phyloP scores from a whole-genome alignment of 35 echinoderm and acorn worm genomes.

The Apostichopus californicus region DNA sequence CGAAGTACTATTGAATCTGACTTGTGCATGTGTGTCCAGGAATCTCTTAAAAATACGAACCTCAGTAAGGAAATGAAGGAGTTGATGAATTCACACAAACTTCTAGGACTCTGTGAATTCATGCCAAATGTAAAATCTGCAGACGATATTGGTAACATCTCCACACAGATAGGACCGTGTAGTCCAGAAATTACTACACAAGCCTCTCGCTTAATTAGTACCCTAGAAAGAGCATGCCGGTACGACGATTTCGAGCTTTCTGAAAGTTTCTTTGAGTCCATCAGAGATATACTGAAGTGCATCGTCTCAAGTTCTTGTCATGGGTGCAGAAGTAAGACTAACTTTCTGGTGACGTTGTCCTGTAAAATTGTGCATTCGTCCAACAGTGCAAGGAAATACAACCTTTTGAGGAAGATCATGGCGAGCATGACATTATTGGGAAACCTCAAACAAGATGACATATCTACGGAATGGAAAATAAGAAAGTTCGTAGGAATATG shows the following conservation, averaged over 20 bases:
- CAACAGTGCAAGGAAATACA: neutral
- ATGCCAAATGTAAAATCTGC: neutral
- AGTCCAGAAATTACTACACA: neutral
- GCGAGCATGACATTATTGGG: neutral
- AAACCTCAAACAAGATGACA: neutral
- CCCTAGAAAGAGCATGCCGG: neutral
- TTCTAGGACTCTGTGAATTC: neutral
- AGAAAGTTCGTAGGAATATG: neutral
- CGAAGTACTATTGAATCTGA: neutral
- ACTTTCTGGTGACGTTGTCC: neutral
- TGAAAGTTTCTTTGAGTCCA: neutral
- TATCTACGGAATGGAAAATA: constrained; percentile 16
- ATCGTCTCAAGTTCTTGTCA: neutral
- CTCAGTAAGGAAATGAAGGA: constrained; percentile 4
- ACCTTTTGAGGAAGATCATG: neutral
- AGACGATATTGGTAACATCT: neutral
- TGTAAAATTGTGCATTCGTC: neutral
- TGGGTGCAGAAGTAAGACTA: constrained; percentile 1
- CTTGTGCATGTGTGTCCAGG: neutral
- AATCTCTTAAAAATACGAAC: neutral
- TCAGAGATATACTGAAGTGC: neutral
- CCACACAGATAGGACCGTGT: neutral
- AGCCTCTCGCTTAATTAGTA: neutral
- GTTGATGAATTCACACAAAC: neutral
- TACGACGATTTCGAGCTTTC: neutral